These are phyloP conservation scores for Camponotus fellah DNA, from an alignment of 2,888 invertebrate species.

Conservation along the genomic window DNA sequence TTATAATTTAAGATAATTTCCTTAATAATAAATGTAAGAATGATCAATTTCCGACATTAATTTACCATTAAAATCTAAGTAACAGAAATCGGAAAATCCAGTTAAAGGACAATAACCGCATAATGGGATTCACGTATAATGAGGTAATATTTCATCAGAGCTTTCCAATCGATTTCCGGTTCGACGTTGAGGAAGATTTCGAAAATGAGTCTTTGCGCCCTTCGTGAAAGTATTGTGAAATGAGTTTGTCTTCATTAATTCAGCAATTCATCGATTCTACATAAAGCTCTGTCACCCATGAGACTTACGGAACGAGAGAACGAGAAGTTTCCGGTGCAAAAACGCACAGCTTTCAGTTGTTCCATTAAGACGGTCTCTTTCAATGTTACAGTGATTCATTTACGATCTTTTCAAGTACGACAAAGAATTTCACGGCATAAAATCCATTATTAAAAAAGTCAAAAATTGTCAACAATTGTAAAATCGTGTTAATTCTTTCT, in stretches of 20 bases:
- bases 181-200: slow-evolving; percentile 23
- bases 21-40: neutral
- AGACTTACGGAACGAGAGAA: slow-evolving; percentile 25
- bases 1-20: slow-evolving; percentile 8
- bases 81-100: slow-evolving; percentile 6
- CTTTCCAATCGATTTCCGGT: slow-evolving; percentile 9
- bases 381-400: slow-evolving; percentile 27
- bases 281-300: slow-evolving; percentile 48
- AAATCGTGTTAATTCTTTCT: neutral
- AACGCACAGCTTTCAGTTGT: slow-evolving; percentile 58
- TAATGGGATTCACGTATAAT: slow-evolving; percentile 7
- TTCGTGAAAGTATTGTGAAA: slow-evolving; percentile 36
- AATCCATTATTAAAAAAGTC: slow-evolving; percentile 2
- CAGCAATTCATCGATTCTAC: slow-evolving; percentile 39
- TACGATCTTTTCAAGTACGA: slow-evolving; percentile 47
- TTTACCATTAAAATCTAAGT: neutral
- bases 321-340: slow-evolving; percentile 50
- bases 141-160: slow-evolving; percentile 42
- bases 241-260: slow-evolving; percentile 52
- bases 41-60: neutral
- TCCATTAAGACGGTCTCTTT: slow-evolving; percentile 52
- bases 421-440: neutral
- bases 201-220: slow-evolving; percentile 11
- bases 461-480: neutral
- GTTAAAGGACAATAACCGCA: slow-evolving; percentile 15